Base-by-base conservation (phyloP, 2,888 invertebrate genomes). In the Aleiodes testaceus region DNA sequence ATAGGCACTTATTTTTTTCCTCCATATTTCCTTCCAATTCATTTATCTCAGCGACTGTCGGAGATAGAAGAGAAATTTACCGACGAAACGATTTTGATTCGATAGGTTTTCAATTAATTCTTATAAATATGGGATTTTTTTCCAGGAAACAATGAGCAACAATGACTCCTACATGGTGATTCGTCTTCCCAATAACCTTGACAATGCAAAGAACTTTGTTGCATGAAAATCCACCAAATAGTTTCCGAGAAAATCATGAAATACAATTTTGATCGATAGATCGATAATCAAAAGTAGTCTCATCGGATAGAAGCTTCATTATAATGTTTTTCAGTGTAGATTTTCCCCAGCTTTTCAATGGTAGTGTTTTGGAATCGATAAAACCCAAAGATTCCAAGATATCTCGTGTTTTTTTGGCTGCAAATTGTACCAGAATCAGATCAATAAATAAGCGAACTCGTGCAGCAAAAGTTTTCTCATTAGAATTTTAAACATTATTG, bases 401-500 rank as follows among this genome's bases (percentile, higher is more conserved):
- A 49, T n/a, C 36, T 7, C 9, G 9, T 2, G 36, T 36, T 36
- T 36, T 36, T 36, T 36, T 1, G 36, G 2, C 18, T 4, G 9
- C 18, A 18, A 16, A 50, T 50, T 3, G 16, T 2, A 50, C 18
- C 16, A 20, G 18, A 50, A 50, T 18, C 18, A 2, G 5, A 18
- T 3, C 9, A 50, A 18, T 50, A 22, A 26, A 12, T 6, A 53
- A 22, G 55, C 30, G 30, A n/a, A 55, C 12, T 30, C 55, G 55
- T 55, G 55, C 30, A 55, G 55, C 26, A 55, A 30, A 30, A 16
- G 49, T 16, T 49, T 49, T 16, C 36, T 36, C 36, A 36, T 36
- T 49, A 26, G 49, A 6, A 55, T 30, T 53, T 55, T 36, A 36
- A 55, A 30, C 26, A 55, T 55, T 6, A 7, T n/a, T 14, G 16